A percentile compares a stretch with the other conserved stretches of the same genome.
These are phyloP conservation scores for Tetheella fluctuosa DNA, from an alignment of 2,888 invertebrate genomes.

Conservation along the genomic window DNA sequence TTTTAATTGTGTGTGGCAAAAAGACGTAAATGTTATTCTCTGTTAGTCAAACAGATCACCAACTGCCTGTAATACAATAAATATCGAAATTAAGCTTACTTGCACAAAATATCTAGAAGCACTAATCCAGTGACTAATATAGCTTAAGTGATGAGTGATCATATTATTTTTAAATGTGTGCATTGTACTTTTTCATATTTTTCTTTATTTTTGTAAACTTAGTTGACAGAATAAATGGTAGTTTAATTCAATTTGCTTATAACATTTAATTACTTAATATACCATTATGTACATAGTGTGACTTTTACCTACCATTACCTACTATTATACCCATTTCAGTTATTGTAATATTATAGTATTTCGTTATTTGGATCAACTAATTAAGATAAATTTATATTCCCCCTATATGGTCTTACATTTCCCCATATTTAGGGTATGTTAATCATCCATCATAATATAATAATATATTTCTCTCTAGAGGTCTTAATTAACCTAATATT, in stretches of 20 bases:
- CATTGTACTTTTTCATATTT: background rate
- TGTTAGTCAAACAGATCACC: conserved; percentile 79
- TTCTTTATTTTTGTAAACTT: background rate
- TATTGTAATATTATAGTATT: too few species aligned
- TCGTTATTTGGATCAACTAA: too few species aligned
- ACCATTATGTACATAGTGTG: too few species aligned
- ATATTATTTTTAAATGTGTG: background rate
- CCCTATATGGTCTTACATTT: background rate
- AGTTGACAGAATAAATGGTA: too few species aligned
- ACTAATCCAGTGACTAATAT: conserved; percentile 19
- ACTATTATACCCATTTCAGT: too few species aligned
- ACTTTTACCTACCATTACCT: background rate
- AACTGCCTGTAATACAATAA: conserved; percentile 80
- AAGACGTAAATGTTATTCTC: conserved; percentile 68
- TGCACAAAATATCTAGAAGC: conserved; percentile 58
- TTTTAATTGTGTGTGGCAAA: conserved; percentile 60
- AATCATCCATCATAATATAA: too few species aligned
- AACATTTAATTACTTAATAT: too few species aligned
- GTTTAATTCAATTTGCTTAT: too few species aligned
- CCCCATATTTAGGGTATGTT: background rate
- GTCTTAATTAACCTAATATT: too few species aligned
- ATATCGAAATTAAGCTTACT: conserved; percentile 6
- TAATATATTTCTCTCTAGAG: too few species aligned
- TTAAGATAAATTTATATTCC: background rate
- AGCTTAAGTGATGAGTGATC: background rate